These are phyloP conservation scores for Druon quercuslanigerum DNA, from an alignment of 1,140 invertebrate species.

Conservation along the genomic window DNA sequence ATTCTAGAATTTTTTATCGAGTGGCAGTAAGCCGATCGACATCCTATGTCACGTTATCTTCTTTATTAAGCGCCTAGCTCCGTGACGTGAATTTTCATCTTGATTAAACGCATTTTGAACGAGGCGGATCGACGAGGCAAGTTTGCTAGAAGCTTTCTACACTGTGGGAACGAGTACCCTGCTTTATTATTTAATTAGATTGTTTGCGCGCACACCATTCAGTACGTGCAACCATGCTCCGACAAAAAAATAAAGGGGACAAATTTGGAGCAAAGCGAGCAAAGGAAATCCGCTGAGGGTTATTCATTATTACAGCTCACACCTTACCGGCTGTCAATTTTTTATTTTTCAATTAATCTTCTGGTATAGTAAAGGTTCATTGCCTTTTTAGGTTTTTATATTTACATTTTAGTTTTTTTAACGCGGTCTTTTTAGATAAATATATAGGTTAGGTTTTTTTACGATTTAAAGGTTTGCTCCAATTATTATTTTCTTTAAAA, in stretches of 20 bases:
- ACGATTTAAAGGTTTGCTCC: too few relatives aligned
- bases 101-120: background rate
- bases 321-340: background rate
- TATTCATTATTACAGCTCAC: background rate
- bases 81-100: conserved; percentile 10
- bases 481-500: too few relatives aligned
- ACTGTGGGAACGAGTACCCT: background rate
- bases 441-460: too few relatives aligned
- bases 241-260: background rate
- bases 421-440: too few relatives aligned
- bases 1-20: conserved; percentile 14
- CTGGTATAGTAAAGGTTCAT: background rate
- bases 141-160: background rate
- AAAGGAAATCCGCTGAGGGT: background rate
- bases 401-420: too few relatives aligned
- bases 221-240: background rate
- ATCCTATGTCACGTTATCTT: conserved; percentile 10
- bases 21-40: conserved; percentile 20
- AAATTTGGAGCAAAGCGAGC: background rate
- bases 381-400: too few relatives aligned
- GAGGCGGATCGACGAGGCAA: background rate
- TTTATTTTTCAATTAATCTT: background rate
- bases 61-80: background rate
- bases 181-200: conserved; percentile 27
- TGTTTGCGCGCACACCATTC: conserved; percentile 15